Evolutionary conservation across 2,113 vertebrate species (phyloP).

Genomic region (Callithrix jacchus): DNA sequence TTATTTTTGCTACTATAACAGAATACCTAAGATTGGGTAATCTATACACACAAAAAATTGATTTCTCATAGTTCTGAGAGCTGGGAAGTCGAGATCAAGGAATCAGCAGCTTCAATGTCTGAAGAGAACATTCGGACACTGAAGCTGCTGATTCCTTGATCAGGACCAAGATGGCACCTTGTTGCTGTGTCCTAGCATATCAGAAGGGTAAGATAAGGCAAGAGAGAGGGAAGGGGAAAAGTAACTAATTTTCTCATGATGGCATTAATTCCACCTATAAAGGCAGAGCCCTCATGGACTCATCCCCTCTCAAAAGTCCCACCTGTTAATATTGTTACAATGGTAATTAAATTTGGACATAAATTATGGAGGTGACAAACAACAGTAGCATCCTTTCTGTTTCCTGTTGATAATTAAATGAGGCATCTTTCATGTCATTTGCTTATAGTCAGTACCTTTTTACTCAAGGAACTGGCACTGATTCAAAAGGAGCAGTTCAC

Average conservation of each 20-base stretch:
- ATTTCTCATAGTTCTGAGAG: neutral
- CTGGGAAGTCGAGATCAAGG: neutral
- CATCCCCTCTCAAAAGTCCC: neutral
- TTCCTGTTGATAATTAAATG: neutral
- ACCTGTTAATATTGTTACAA: neutral
- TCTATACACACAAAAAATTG: neutral
- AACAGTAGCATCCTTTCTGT: neutral
- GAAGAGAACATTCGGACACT: too few relatives aligned
- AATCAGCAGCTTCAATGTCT: neutral
- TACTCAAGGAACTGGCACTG: neutral
- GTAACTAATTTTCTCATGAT: neutral
- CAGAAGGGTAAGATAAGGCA: neutral
- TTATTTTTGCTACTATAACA: neutral
- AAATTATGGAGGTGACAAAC: neutral
- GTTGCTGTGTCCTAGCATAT: neutral
- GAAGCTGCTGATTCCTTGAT: too few relatives aligned
- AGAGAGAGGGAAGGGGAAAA: neutral
- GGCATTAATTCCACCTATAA: neutral
- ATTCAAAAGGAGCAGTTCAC: neutral
- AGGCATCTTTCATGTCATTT: neutral
- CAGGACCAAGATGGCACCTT: neutral
- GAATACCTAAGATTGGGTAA: neutral
- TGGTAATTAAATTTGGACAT: neutral
- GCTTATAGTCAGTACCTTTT: neutral
- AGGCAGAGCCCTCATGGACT: neutral